phyloP scores from a whole-genome alignment of 2,888 invertebrate genomes.

The Nezara viridula region DNA sequence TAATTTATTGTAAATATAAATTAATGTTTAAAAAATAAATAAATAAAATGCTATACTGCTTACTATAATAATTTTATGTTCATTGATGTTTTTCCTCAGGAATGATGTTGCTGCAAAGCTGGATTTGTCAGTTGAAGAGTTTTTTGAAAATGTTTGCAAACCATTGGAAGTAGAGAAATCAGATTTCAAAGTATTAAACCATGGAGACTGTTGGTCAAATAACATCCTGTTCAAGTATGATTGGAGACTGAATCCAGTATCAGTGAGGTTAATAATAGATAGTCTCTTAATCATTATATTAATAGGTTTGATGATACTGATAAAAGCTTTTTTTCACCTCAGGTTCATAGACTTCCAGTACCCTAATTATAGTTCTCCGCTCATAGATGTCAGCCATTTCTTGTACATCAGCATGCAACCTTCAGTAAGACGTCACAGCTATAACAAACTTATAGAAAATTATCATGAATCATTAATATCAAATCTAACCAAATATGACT shows the following conservation, averaged over 20 bases:
- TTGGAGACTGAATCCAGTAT: not conserved
- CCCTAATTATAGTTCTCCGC: not conserved
- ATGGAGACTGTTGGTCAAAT: not conserved
- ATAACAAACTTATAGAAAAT: not conserved
- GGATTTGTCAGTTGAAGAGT: not conserved
- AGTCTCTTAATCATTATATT: not conserved
- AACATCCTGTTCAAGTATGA: not conserved
- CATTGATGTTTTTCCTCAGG: not conserved
- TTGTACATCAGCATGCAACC: not conserved
- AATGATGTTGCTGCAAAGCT: not conserved
- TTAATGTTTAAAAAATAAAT: no score
- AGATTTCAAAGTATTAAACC: constrained; percentile 14
- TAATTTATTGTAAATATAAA: no score
- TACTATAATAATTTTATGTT: no score
- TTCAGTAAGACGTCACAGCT: not conserved
- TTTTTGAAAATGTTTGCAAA: not conserved
- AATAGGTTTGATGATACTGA: not conserved
- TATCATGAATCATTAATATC: not conserved
- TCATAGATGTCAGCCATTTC: not conserved
- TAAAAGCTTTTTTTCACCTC: not conserved
- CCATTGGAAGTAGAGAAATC: not conserved
- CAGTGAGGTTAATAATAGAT: not conserved
- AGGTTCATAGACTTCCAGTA: not conserved
- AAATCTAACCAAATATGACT: not conserved
- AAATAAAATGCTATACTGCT: no score